Conservation (phyloP, 2,888 invertebrate species). For the Ashinkailepas kermadecensis region DNA sequence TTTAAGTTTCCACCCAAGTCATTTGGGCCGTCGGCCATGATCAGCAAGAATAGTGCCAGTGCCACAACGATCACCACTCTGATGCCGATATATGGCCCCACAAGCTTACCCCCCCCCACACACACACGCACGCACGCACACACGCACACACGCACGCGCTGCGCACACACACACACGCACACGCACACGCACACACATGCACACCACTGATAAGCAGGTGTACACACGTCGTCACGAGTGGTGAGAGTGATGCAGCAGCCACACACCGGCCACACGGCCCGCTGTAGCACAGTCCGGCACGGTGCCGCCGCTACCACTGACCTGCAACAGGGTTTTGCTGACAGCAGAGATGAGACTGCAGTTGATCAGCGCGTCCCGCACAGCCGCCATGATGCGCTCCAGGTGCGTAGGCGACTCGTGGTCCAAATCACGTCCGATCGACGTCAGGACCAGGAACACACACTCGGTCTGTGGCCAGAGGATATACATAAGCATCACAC, state of each 20-base stretch:
- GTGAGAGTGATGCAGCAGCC: neutral
- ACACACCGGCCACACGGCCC: no score
- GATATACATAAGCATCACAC: no score
- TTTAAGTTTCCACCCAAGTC: no score
- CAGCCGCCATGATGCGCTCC: slow-evolving; percentile 48
- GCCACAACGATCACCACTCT: no score
- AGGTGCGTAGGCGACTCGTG: slow-evolving; percentile 69
- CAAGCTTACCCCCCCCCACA: no score
- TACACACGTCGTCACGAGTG: neutral
- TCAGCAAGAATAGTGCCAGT: no score
- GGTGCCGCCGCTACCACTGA: neutral
- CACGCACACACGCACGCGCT: neutral
- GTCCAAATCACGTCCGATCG: slow-evolving; percentile 80
- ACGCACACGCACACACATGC: no score
- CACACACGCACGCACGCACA: no score
- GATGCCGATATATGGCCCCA: no score
- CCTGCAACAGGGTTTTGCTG: slow-evolving; percentile 15
- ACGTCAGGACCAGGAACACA: slow-evolving; percentile 78
- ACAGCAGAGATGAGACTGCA: neutral
- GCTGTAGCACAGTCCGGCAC: no score
- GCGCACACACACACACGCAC: neutral
- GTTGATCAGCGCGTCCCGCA: slow-evolving; percentile 12
- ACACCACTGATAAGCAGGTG: neutral
- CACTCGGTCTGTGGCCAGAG: slow-evolving; percentile 61
- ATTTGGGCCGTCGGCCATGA: no score